Conservation (phyloP, 1,140 invertebrate genomes). For the Anadara kagoshimensis region DNA sequence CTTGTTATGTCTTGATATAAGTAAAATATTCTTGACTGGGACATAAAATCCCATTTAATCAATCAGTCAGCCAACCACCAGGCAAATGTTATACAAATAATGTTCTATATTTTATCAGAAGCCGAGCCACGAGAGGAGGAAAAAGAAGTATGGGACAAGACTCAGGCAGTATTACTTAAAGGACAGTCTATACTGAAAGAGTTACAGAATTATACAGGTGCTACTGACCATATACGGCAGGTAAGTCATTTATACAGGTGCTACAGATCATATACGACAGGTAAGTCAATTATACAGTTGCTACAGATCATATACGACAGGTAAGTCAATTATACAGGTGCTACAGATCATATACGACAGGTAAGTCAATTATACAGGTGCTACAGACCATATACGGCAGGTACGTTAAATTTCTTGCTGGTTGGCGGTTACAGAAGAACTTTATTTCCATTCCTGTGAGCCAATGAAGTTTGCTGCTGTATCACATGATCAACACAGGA, state of each 20-base stretch:
- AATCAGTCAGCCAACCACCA: too few relatives aligned
- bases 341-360: background rate
- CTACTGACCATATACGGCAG: constrained; percentile 43
- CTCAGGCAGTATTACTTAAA: constrained; percentile 38
- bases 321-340: background rate
- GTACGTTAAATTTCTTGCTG: background rate
- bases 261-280: background rate
- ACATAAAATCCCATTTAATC: too few relatives aligned
- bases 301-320: background rate
- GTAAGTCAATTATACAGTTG: background rate
- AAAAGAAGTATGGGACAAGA: constrained; percentile 33
- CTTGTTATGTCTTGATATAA: too few relatives aligned
- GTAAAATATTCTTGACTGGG: too few relatives aligned
- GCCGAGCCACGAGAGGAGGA: constrained; percentile 42
- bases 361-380: background rate
- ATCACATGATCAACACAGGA: too few relatives aligned
- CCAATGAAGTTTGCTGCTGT: too few relatives aligned
- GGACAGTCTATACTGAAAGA: constrained; percentile 32
- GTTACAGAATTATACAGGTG: constrained; percentile 39
- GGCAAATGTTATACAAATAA: too few relatives aligned
- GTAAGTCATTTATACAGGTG: constrained; percentile 16
- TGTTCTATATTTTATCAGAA: constrained; percentile 18
- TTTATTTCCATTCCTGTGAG: too few relatives aligned
- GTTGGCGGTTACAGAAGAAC: too few relatives aligned
- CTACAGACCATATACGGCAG: background rate